These are phyloP conservation scores for Alligator sinensis DNA, from an alignment of 2,113 vertebrate genomes.

Conservation along the genomic window DNA sequence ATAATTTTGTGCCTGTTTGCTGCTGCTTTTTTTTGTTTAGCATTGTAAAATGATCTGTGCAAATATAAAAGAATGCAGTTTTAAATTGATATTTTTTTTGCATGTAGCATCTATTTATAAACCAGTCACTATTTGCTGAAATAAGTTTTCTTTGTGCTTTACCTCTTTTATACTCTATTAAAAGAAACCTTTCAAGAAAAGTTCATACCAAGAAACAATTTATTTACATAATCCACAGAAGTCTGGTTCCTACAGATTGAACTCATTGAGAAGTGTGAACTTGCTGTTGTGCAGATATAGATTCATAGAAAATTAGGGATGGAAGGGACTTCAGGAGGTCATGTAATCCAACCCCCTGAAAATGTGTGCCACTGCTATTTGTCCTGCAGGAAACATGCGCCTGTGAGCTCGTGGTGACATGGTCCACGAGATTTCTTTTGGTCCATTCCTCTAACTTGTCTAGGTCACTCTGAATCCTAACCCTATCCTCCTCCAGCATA, in stretches of 20 bases:
- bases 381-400: too few species aligned
- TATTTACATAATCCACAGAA: background rate
- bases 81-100: background rate
- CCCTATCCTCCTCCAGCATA: too few species aligned
- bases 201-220: rapidly evolving
- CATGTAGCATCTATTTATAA: background rate
- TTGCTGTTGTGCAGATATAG: too few species aligned
- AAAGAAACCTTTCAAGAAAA: background rate
- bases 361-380: too few species aligned
- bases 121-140: too few species aligned
- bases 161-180: background rate
- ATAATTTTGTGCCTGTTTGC: background rate
- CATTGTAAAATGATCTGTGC: background rate
- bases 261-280: background rate
- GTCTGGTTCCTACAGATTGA: background rate
- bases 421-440: too few species aligned
- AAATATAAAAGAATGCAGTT: background rate
- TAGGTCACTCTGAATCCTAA: too few species aligned
- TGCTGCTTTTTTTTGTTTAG: background rate
- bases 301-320: too few species aligned
- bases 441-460: too few species aligned
- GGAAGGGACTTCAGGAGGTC: too few species aligned
- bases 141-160: background rate
- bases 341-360: too few species aligned
- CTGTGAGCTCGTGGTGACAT: too few species aligned